phyloP scores from a whole-genome alignment of 2,888 invertebrate genomes.

The Caenorhabditis doughertyi region DNA sequence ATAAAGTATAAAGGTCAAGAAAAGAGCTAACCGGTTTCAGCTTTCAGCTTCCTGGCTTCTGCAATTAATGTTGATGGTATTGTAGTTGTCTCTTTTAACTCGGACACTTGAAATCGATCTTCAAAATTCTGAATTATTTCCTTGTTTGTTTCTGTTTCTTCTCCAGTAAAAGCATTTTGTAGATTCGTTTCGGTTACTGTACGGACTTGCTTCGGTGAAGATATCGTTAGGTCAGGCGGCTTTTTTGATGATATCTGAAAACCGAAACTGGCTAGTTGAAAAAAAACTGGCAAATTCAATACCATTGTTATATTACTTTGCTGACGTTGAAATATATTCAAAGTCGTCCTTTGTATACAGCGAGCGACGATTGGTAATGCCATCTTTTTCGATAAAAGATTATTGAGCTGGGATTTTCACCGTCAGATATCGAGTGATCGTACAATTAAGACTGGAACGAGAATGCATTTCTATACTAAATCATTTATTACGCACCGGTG shows the following conservation, averaged over 20 bases:
- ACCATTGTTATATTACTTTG: background rate
- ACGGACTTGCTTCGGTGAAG: conserved; percentile 15
- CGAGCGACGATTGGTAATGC: conserved; percentile 1
- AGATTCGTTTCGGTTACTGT: conserved; percentile 34
- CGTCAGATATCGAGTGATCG: background rate
- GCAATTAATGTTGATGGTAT: conserved; percentile 16
- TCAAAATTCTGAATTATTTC: conserved; percentile 43
- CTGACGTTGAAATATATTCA: background rate
- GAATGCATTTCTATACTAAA: background rate
- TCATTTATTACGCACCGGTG: background rate
- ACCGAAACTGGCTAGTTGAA: background rate
- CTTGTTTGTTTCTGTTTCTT: conserved; percentile 35
- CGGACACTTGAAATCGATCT: background rate
- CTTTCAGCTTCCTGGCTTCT: conserved; percentile 33
- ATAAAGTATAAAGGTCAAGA: background rate
- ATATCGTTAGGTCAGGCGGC: conserved; percentile 13
- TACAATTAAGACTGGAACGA: too few species aligned
- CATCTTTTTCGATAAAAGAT: conserved; percentile 1
- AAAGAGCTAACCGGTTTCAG: conserved; percentile 36
- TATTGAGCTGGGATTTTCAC: background rate
- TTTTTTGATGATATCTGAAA: conserved; percentile 19
- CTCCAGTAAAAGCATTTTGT: conserved; percentile 29
- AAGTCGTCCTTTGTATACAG: conserved; percentile 1
- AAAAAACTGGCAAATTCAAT: background rate
- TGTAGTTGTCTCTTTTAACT: background rate